These are phyloP conservation scores for Acronicta aceris DNA, from an alignment of 2,888 invertebrate species.

Conservation along the genomic window DNA sequence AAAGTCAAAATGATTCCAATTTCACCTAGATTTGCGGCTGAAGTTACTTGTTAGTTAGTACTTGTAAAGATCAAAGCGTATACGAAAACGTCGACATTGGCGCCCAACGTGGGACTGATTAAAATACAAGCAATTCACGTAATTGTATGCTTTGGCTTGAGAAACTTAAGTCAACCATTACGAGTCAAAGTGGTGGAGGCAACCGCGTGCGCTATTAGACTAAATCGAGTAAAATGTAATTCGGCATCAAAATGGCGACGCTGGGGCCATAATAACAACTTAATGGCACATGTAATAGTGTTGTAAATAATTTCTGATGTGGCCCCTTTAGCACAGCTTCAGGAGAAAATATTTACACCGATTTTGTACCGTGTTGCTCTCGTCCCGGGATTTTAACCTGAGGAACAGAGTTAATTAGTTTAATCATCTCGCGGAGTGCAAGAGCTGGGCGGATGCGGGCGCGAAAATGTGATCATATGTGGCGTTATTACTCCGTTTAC, in stretches of 20 bases:
- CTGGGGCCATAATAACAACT: slow-evolving; percentile 63
- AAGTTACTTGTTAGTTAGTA: slow-evolving; percentile 14
- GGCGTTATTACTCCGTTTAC: not conserved
- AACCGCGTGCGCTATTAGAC: slow-evolving; percentile 72
- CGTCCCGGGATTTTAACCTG: slow-evolving; percentile 37
- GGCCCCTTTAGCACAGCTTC: slow-evolving; percentile 27
- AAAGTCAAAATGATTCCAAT: slow-evolving; percentile 31
- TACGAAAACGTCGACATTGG: slow-evolving; percentile 41
- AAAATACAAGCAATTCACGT: slow-evolving; percentile 42
- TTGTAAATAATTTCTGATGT: slow-evolving; percentile 69
- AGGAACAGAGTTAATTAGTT: slow-evolving; percentile 49
- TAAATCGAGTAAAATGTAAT: slow-evolving; percentile 75
- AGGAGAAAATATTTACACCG: slow-evolving; percentile 46
- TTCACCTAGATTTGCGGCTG: slow-evolving; percentile 22
- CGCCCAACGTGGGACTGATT: slow-evolving; percentile 62
- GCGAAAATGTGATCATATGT: slow-evolving; percentile 15
- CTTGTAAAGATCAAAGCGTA: slow-evolving; percentile 19
- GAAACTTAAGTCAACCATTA: slow-evolving; percentile 63
- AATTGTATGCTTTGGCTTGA: slow-evolving; percentile 51
- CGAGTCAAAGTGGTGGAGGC: slow-evolving; percentile 60
- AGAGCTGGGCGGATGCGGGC: slow-evolving; percentile 17
- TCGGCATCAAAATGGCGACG: slow-evolving; percentile 72
- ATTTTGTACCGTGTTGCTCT: slow-evolving; percentile 25
- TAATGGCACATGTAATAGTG: slow-evolving; percentile 78
- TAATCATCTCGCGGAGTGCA: slow-evolving; percentile 43